Conservation (phyloP, 2,888 invertebrate species). For the Anthoptus insignis region DNA sequence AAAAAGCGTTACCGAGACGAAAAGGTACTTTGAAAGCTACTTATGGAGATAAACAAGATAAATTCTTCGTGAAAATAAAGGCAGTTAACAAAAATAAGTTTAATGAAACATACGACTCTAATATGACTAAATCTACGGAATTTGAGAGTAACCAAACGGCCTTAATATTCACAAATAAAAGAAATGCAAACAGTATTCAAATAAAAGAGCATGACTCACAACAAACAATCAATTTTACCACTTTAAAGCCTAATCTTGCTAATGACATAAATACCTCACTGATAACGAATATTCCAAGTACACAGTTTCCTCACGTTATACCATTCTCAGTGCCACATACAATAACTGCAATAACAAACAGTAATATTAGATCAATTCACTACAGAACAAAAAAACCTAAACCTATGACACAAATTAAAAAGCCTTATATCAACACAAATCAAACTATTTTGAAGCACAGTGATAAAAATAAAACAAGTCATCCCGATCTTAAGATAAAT, state of each 20-base stretch:
- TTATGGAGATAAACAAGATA: constrained; percentile 81
- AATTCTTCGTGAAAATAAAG: constrained; percentile 63
- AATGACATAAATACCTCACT: constrained; percentile 10
- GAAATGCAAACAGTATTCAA: constrained; percentile 1
- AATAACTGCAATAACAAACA: constrained; percentile 76
- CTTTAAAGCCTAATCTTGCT: background rate
- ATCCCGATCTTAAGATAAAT: constrained; percentile 55
- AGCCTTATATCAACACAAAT: constrained; percentile 58
- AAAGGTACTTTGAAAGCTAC: constrained; percentile 83
- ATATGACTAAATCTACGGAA: constrained; percentile 45
- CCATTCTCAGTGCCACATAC: constrained; percentile 60
- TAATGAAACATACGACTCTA: constrained; percentile 11
- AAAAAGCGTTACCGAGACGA: constrained; percentile 73
- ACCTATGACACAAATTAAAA: constrained; percentile 71
- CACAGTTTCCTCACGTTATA: constrained; percentile 45
- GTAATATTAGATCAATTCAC: constrained; percentile 75
- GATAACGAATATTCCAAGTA: constrained; percentile 14
- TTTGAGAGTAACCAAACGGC: constrained; percentile 20
- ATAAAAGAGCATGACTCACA: background rate
- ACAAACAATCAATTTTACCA: background rate
- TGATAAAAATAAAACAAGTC: constrained; percentile 53
- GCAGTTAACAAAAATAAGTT: constrained; percentile 25
- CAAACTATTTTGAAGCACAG: constrained; percentile 53
- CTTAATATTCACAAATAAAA: constrained; percentile 9
- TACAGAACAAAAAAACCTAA: constrained; percentile 79